Base-by-base conservation (phyloP, 1,140 invertebrate species). In the Listronotus bonariensis region DNA sequence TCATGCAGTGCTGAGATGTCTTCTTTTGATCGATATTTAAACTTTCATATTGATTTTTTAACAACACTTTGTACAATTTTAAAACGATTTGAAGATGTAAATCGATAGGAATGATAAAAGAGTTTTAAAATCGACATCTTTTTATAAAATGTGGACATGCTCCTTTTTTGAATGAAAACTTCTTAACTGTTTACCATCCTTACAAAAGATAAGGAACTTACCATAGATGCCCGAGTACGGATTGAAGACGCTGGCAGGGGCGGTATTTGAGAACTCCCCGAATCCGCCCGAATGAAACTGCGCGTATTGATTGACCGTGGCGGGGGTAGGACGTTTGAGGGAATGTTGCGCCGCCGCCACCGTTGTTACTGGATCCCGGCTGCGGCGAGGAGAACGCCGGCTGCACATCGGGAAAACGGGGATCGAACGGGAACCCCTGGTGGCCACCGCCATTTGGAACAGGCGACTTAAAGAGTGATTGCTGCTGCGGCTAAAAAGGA, bases 201-300 rank as follows among this genome's bases (percentile, higher is more conserved):
- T 11, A 14, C 8, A 14, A 45, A 14, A 14, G 8, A 45, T 45
- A 45, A n/a, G 5, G 17, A 9, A 62, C 59, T 62, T n/a, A 62
- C 59, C 74, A 64, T 83, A 83, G 71, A 82, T 78, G 57, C 80
- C 78, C 59, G 80, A 76, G 68, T 85, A 85, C 58, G 83, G 82
- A 74, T 80, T 84, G 69, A 84, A 84, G 73, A 84, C 82, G 32
- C 79, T 82, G 38, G 82, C 15, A 6, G 38, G 42, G 34, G 36
- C 36, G 15, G 14, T 9, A 20, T 32, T 45, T n/a, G 52, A 12
- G 71, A 85, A 85, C 64, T 85, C 83, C 74, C 82, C 80, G 70
- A 85, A 85, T 68, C 77, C 81, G 43, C 81, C 76, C 7, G 70
- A 66, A 52, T 69, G 69, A 48, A 72, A 70, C 54, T 41, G 82